Evolutionary conservation across 2,113 vertebrate species (phyloP), one percentile per base, ranked within the genome.

Genomic region (Heloderma charlesbogerti): DNA sequence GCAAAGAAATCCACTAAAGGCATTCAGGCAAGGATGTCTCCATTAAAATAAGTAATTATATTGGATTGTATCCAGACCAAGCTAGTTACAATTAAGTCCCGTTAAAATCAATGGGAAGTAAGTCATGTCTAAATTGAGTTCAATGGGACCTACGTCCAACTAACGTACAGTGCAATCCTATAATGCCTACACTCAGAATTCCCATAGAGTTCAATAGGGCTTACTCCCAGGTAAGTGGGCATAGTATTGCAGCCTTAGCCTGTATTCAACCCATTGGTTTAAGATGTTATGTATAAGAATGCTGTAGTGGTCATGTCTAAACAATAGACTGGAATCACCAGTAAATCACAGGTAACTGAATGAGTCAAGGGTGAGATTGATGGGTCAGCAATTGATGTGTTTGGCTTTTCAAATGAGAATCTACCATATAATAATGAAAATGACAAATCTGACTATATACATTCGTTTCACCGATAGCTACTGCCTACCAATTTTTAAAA

Each of bases 1-100:
- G 79, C 92, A 88, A 75, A 94, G 82, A 48, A 87, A 63, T 86
- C 94, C 92, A 89, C 34, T 82, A 88, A 90, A 94, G 86, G 89
- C 86, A 92, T 88, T 63, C 75, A 48, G 6, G 40, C 77, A 88
- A 79, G 86, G 91, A 81, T 89, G 94, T 90, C 45, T 67, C 74
- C 83, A 88, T 88, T 27, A 90, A 57, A 74, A 79, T 79, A 91
- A 87, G 91, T 81, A 93, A 43, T 86, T 95, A 92, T 75, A 40
- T 22, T 75, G n/a, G 37, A 3, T 15, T 69, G 66, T 7, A 69
- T 69, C 66, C 66, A 69, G 66, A 69, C 66, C 6, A 69, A 7
- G 5, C 4, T 20, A 63, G 15, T 40, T 74, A 18, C 72, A 20
- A 18, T 37, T 40, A 74, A 37, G 15, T 74, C n/a, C n/a, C 72